Percentiles rank a stretch among this genome's conserved stretches.
These are phyloP conservation scores for Crepidodera aurea DNA, from an alignment of 2,888 invertebrate species.

Conservation along the genomic window DNA sequence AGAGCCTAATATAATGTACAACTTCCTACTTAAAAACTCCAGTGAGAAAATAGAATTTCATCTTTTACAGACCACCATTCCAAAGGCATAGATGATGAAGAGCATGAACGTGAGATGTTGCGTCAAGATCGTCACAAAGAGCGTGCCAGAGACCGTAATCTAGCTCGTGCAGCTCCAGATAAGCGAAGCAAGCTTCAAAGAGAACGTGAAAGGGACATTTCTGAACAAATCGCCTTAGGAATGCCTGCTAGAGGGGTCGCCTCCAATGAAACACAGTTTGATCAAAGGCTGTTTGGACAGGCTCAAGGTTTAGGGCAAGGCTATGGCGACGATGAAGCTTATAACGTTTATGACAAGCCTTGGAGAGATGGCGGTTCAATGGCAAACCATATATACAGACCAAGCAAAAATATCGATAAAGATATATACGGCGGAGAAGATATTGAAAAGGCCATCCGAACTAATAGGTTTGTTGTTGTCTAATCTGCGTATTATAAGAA, in stretches of 20 bases:
- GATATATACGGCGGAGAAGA: conserved; percentile 93
- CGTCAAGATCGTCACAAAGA: conserved; percentile 91
- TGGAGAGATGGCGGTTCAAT: conserved; percentile 92
- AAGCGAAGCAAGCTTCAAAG: conserved; percentile 88
- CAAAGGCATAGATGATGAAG: conserved; percentile 67
- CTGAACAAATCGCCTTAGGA: conserved; percentile 95
- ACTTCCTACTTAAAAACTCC: too few species aligned
- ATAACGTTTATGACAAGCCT: conserved; percentile 97
- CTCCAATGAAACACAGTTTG: conserved; percentile 86
- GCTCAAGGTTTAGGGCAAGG: conserved; percentile 87
- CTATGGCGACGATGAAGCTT: conserved; percentile 96
- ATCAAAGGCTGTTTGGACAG: conserved; percentile 95
- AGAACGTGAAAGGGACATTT: conserved; percentile 95
- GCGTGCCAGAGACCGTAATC: conserved; percentile 89
- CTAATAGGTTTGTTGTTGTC: conserved; percentile 67
- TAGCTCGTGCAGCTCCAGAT: conserved; percentile 93
- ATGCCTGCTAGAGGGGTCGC: conserved; percentile 80
- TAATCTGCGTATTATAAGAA: too few species aligned
- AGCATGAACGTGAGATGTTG: conserved; percentile 83
- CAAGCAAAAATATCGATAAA: conserved; percentile 85
- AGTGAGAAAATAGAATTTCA: too few species aligned
- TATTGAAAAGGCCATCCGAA: conserved; percentile 86
- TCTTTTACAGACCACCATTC: conserved; percentile 35
- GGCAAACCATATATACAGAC: conserved; percentile 89
- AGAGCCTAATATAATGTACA: too few species aligned